Evolutionary conservation across 2,888 invertebrate genomes (phyloP).

Genomic region (Macrosiphum euphorbiae): DNA sequence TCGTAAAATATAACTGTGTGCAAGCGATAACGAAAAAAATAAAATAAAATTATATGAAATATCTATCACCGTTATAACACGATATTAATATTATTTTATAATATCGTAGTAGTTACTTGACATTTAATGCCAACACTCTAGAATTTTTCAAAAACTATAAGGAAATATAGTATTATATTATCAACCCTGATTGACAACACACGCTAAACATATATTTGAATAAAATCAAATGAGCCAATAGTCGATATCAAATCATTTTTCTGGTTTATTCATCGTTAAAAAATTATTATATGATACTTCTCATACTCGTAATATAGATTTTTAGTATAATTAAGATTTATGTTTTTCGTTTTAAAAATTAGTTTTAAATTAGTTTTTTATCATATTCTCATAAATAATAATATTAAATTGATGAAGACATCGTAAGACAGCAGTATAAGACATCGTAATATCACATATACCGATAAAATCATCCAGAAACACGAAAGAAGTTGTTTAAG

Average conservation of each 20-base stretch:
- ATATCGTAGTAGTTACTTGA: not conserved
- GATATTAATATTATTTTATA: not conserved
- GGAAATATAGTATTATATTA: too few relatives aligned
- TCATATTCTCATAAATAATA: not conserved
- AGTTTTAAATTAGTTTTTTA: not conserved
- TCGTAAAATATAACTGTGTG: not conserved
- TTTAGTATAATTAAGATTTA: not conserved
- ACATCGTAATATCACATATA: not conserved
- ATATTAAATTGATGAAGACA: not conserved
- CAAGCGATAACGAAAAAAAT: not conserved
- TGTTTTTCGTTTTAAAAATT: not conserved
- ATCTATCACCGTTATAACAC: not conserved
- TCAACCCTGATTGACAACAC: not conserved
- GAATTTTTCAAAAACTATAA: not conserved
- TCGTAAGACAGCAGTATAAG: not conserved
- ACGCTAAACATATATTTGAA: not conserved
- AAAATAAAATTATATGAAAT: not conserved
- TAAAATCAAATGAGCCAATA: not conserved
- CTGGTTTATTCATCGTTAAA: not conserved
- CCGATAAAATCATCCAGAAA: not conserved
- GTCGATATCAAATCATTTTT: not conserved
- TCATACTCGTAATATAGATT: not conserved
- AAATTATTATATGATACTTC: not conserved
- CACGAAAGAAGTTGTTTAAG: not conserved
- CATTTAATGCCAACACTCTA: not conserved